Conservation (phyloP, 2,888 invertebrate genomes). For the Megamerina dolium region DNA sequence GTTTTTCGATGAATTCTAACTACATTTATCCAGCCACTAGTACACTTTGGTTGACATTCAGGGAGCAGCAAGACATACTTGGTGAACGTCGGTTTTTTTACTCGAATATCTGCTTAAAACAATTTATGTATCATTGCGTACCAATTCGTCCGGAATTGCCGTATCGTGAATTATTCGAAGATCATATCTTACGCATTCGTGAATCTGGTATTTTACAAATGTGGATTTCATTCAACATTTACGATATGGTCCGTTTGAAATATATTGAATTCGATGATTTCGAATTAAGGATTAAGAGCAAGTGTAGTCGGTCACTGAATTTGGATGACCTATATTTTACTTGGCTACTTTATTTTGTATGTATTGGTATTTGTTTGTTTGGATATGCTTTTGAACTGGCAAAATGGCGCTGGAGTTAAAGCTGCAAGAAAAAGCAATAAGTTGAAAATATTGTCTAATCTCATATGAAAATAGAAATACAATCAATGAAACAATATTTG, state of each 20-base stretch:
- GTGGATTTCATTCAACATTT: slow-evolving; percentile 11
- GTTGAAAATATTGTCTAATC: too few species aligned
- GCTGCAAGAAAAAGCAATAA: too few species aligned
- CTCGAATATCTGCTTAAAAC: slow-evolving; percentile 5
- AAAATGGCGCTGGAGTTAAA: too few species aligned
- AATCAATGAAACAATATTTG: too few species aligned
- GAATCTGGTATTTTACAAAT: slow-evolving; percentile 6
- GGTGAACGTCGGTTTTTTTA: slow-evolving; percentile 1
- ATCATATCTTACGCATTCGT: slow-evolving; percentile 10
- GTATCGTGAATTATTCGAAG: slow-evolving; percentile 14
- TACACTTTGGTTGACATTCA: slow-evolving; percentile 9
- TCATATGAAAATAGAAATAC: too few species aligned
- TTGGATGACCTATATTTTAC: too few species aligned
- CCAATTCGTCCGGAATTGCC: slow-evolving; percentile 10
- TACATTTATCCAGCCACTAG: slow-evolving; percentile 14
- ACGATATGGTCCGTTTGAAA: slow-evolving; percentile 10
- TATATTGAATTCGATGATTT: slow-evolving; percentile 4
- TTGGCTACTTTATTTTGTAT: too few species aligned
- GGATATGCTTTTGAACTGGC: too few species aligned
- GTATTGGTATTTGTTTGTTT: too few species aligned
- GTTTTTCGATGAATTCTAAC: slow-evolving; percentile 11
- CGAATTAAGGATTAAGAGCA: neutral
- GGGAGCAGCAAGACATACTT: slow-evolving; percentile 3
- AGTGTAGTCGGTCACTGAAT: neutral
- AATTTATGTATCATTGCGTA: neutral